Evolutionary conservation across 2,113 vertebrate genomes (phyloP).

Genomic region (Edolisoma coerulescens): DNA sequence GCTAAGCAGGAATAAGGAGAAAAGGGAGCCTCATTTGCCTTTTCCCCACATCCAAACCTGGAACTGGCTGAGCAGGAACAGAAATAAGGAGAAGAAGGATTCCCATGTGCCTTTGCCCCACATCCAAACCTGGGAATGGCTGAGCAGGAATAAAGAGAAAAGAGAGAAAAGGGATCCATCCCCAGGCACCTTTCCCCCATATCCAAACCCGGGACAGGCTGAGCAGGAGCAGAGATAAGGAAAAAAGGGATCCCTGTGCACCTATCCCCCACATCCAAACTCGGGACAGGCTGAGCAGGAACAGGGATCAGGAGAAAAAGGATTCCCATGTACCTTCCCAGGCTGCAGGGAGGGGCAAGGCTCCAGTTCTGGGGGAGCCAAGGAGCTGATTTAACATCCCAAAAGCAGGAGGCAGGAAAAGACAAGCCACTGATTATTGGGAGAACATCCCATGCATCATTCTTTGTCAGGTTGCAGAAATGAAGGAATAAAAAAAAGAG

Average conservation of each 20-base stretch:
- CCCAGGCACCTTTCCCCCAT: too few relatives aligned
- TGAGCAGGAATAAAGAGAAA: background rate
- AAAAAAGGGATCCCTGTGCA: background rate
- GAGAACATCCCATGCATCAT: background rate
- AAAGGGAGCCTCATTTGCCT: background rate
- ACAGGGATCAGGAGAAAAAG: background rate
- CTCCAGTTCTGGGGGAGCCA: background rate
- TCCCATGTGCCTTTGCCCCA: background rate
- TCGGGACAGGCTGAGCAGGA: background rate
- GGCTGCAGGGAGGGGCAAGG: background rate
- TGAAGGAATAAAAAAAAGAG: background rate
- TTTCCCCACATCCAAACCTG: too few relatives aligned
- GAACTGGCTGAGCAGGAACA: fast-evolving
- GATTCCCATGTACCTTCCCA: fast-evolving
- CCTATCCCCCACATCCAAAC: background rate
- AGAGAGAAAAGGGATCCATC: background rate
- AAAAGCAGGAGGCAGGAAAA: background rate
- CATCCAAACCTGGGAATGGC: background rate
- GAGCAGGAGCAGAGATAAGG: background rate
- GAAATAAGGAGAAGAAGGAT: background rate
- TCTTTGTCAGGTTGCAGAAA: background rate
- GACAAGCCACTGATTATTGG: background rate
- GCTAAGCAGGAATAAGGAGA: background rate
- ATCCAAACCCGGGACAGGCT: background rate
- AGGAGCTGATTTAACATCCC: background rate